A percentile compares a stretch with the other conserved stretches of the same genome.
Conservation (phyloP, 2,797 vertebrate species). For the Luscinia luscinia region DNA sequence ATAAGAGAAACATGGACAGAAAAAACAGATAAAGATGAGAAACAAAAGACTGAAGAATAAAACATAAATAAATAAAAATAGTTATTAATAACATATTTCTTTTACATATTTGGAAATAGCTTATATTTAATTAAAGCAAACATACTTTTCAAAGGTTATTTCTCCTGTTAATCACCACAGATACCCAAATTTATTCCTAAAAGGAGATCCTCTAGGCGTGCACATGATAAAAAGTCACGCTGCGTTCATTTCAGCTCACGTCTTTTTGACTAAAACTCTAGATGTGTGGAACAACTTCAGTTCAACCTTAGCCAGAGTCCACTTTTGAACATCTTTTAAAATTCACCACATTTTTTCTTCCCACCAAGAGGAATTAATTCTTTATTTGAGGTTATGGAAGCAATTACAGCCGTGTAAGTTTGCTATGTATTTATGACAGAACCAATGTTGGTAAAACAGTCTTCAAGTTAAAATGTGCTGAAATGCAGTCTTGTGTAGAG, state of each 20-base stretch:
- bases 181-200: background rate
- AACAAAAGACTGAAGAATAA: background rate
- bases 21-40: background rate
- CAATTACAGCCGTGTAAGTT: background rate
- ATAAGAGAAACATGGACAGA: background rate
- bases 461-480: background rate
- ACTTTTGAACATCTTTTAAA: background rate
- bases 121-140: background rate
- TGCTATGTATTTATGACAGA: background rate
- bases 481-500: background rate
- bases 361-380: background rate
- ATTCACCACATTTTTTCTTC: background rate
- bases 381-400: background rate
- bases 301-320: background rate
- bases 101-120: background rate
- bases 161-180: background rate
- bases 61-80: background rate
- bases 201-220: rapidly evolving
- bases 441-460: background rate
- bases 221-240: background rate
- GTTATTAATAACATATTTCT: background rate
- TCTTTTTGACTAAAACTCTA: background rate
- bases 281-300: background rate
- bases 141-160: background rate
- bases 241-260: background rate